phyloP scores from a whole-genome alignment of 2,888 invertebrate species.

The Halictus ligatus region DNA sequence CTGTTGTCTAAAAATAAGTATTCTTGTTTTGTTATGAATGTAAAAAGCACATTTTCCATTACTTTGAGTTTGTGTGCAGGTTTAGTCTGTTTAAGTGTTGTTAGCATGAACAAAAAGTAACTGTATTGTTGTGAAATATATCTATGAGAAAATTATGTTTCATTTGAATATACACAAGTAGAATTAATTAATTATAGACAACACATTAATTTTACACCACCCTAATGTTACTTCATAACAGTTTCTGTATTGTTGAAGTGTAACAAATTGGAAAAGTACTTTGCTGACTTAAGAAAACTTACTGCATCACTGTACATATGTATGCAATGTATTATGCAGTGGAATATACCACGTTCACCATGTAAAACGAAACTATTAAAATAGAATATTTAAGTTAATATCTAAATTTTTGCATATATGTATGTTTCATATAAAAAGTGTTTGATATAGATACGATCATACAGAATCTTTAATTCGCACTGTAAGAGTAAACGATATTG shows the following conservation, averaged over 20 bases:
- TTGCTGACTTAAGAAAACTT: slow-evolving; percentile 10
- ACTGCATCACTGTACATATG: slow-evolving; percentile 40
- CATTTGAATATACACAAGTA: slow-evolving; percentile 16
- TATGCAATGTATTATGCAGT: slow-evolving; percentile 15
- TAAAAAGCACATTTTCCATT: slow-evolving; percentile 13
- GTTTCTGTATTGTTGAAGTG: too few species aligned
- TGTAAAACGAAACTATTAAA: slow-evolving; percentile 14
- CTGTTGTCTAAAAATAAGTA: too few species aligned
- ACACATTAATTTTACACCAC: slow-evolving; percentile 46
- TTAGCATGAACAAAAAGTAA: slow-evolving; percentile 10
- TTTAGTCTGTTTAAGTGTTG: slow-evolving; percentile 16
- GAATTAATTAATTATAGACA: neutral
- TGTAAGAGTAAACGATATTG: neutral
- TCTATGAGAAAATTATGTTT: slow-evolving; percentile 1
- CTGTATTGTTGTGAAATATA: slow-evolving; percentile 3
- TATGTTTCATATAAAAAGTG: slow-evolving; percentile 12
- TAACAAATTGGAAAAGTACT: neutral
- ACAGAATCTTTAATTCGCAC: neutral
- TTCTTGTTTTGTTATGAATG: slow-evolving; percentile 11
- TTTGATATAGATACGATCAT: slow-evolving; percentile 10
- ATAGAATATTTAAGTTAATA: slow-evolving; percentile 14
- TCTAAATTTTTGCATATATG: neutral
- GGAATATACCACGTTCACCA: neutral
- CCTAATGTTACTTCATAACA: slow-evolving; percentile 22
- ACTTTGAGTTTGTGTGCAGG: neutral